phyloP scores from a whole-genome alignment of 2,113 vertebrate species.

The Anhinga anhinga region DNA sequence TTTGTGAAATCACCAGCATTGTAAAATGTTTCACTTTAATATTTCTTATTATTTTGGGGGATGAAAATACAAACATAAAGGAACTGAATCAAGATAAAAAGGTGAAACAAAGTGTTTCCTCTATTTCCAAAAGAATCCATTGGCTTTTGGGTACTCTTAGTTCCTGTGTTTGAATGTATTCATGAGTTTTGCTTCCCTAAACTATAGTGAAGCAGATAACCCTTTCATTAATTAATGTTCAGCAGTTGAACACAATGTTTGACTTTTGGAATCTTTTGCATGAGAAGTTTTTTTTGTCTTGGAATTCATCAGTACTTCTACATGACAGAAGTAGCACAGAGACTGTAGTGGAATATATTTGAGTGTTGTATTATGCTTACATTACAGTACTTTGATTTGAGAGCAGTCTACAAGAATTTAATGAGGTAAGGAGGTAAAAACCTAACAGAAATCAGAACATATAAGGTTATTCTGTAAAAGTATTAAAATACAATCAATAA shows the following conservation, averaged over 20 bases:
- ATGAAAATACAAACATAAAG: neutral
- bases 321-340: neutral
- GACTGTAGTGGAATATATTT: neutral
- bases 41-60: neutral
- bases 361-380: neutral
- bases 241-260: neutral
- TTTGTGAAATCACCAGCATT: neutral
- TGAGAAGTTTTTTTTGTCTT: no score
- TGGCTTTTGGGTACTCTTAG: neutral
- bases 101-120: neutral
- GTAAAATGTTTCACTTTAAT: neutral
- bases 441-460: neutral
- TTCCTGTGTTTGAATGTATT: neutral
- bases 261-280: neutral
- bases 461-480: neutral
- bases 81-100: neutral
- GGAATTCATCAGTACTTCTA: no score
- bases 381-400: neutral
- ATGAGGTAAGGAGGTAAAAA: neutral
- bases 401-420: neutral
- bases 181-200: neutral
- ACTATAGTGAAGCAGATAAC: neutral
- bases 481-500: neutral
- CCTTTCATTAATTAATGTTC: neutral
- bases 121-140: neutral